Percentiles rank a stretch among this genome's conserved stretches.
These are phyloP conservation scores for Cacoxenus indagator DNA, from an alignment of 2,888 invertebrate genomes.

Conservation along the genomic window DNA sequence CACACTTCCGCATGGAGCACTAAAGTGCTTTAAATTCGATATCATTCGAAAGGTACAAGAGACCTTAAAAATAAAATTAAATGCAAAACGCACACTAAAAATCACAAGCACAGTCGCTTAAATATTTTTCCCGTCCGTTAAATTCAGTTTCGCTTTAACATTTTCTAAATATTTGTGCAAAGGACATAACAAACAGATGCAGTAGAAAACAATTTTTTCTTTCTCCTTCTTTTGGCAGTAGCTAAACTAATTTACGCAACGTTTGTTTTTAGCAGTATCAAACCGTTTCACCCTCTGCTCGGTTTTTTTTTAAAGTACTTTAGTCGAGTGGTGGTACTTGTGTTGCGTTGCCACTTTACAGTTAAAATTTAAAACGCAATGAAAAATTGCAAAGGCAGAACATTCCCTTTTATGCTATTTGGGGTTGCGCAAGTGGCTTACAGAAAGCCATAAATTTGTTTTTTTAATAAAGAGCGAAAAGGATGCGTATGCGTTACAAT, in stretches of 20 bases:
- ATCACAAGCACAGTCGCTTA: not conserved
- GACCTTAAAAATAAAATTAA: not conserved
- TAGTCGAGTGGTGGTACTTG: not conserved
- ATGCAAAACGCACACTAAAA: not conserved
- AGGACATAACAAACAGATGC: not conserved
- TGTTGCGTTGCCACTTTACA: not conserved
- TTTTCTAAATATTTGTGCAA: not conserved
- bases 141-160: not conserved
- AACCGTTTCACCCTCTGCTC: not conserved
- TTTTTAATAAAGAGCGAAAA: not conserved
- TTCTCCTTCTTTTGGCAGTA: not conserved
- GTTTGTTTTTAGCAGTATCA: not conserved
- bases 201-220: not conserved
- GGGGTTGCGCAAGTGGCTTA: no score
- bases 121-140: not conserved
- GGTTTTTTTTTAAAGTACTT: not conserved
- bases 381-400: slow-evolving; percentile 9
- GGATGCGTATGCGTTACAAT: not conserved
- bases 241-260: not conserved
- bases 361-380: slow-evolving; percentile 17
- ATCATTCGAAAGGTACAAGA: not conserved
- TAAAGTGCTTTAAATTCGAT: not conserved
- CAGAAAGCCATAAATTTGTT: not conserved
- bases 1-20: no score
- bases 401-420: not conserved